Conservation (phyloP, 2,888 invertebrate genomes). For the Drosophila longiperda region DNA sequence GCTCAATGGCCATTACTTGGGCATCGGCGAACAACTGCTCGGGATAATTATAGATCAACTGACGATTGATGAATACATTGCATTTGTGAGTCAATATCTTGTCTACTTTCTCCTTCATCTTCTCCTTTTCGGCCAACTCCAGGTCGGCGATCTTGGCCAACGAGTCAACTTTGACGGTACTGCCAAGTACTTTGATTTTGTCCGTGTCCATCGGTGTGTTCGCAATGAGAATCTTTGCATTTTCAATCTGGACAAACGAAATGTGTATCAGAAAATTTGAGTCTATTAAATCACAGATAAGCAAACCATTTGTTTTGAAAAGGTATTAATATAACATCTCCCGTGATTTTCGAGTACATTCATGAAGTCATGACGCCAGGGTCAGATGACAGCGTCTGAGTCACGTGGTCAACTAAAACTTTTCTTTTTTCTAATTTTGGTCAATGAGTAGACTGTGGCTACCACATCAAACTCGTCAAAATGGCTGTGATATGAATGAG, state of each 20-base stretch:
- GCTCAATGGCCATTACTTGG: conserved; percentile 99
- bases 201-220: conserved; percentile 99
- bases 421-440: neutral
- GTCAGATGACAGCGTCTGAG: conserved; percentile 24
- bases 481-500: conserved; percentile 84
- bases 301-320: neutral
- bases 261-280: neutral
- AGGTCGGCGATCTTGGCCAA: conserved; percentile 98
- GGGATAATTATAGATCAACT: conserved; percentile 99
- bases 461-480: conserved; percentile 84
- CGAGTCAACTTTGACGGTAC: conserved; percentile 95
- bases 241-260: conserved; percentile 88
- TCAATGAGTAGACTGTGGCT: conserved; percentile 34
- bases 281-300: neutral
- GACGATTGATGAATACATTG: conserved; percentile 99
- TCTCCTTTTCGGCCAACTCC: conserved; percentile 98
- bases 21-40: conserved; percentile 99
- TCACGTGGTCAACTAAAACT: conserved; percentile 12
- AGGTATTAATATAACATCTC: neutral
- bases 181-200: conserved; percentile 99
- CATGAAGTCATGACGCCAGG: neutral
- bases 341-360: neutral
- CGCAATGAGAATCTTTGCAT: conserved; percentile 98
- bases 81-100: conserved; percentile 97
- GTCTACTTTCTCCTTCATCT: conserved; percentile 99